Percentiles rank a stretch among this genome's conserved stretches.
Conservation (phyloP, 2,888 invertebrate species). For the Synergus laeviventris region DNA sequence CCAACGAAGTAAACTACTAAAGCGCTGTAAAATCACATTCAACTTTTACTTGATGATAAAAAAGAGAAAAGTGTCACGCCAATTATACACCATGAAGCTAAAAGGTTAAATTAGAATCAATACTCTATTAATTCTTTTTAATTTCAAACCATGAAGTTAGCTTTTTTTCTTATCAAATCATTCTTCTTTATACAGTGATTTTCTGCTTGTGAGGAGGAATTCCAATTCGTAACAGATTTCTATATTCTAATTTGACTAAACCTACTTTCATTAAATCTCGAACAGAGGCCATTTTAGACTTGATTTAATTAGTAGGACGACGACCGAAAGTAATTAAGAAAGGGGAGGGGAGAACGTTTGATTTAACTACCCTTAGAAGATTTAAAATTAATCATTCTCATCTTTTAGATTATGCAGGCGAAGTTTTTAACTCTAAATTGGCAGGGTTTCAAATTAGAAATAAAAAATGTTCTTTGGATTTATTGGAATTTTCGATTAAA, state of each 20-base stretch:
- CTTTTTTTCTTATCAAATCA: neutral
- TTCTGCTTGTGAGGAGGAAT: neutral
- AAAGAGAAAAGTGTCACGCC: constrained; percentile 43
- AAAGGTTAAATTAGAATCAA: neutral
- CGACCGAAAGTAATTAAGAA: neutral
- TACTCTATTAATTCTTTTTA: constrained; percentile 31
- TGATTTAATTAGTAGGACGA: neutral
- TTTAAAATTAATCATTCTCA: neutral
- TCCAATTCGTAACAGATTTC: neutral
- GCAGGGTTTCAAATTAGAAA: no score
- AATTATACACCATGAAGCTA: constrained; percentile 44
- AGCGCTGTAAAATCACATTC: constrained; percentile 39
- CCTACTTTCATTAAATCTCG: neutral
- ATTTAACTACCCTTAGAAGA: neutral
- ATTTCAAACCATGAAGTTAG: neutral
- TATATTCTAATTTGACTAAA: neutral
- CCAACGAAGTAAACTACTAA: constrained; percentile 43
- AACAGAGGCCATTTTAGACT: neutral
- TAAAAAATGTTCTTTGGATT: neutral
- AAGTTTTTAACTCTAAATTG: no score
- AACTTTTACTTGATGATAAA: neutral
- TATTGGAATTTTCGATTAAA: neutral
- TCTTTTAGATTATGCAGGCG: no score
- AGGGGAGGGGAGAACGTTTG: neutral
- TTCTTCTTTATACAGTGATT: neutral